Evolutionary conservation across 2,797 vertebrate genomes (phyloP).

Genomic region (Champsocephalus esox): DNA sequence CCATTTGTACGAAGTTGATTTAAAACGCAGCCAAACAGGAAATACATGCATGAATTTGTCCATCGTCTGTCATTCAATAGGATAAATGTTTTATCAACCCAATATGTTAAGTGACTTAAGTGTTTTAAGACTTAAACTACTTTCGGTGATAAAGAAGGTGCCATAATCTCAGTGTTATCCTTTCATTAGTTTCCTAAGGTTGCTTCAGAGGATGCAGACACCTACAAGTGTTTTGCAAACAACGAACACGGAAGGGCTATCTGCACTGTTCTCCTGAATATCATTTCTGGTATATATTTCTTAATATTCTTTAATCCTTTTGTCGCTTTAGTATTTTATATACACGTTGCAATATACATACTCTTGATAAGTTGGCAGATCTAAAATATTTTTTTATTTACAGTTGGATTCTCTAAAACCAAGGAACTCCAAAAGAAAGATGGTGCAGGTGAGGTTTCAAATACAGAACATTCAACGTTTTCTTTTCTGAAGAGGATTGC

Average conservation of each 20-base stretch:
- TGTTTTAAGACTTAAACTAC: background rate
- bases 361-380: background rate
- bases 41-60: background rate
- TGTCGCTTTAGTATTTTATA: constrained; percentile 4
- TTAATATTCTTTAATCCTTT: background rate
- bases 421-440: constrained; percentile 77
- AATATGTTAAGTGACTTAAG: background rate
- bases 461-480: background rate
- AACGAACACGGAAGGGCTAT: constrained; percentile 90
- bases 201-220: constrained; percentile 82
- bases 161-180: constrained; percentile 30
- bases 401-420: constrained; percentile 91
- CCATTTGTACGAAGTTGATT: too few relatives aligned
- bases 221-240: constrained; percentile 89
- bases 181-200: constrained; percentile 87
- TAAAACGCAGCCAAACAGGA: background rate
- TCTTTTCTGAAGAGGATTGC: background rate
- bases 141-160: background rate
- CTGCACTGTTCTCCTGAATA: constrained; percentile 87
- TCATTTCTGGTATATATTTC: constrained; percentile 88
- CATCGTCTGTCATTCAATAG: background rate
- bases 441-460: constrained; percentile 65
- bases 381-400: constrained; percentile 42
- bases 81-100: rapidly evolving
- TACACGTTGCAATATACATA: background rate